Evolutionary conservation across 2,888 invertebrate genomes (phyloP).

Genomic region (Philereme vetulata): DNA sequence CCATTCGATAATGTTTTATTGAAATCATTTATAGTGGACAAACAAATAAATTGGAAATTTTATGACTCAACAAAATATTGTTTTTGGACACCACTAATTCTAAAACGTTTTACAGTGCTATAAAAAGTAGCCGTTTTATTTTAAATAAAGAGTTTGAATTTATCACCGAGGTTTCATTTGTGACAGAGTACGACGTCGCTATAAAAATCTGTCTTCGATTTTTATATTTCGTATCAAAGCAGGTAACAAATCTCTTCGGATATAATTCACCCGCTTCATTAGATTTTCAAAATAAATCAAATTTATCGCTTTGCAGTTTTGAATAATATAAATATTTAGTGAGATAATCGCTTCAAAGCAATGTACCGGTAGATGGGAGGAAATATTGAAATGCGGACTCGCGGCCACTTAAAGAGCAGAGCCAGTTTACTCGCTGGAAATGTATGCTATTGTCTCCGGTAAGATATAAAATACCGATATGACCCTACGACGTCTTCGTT

Average conservation of each 20-base stretch:
- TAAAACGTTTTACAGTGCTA: constrained; percentile 61
- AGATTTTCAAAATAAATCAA: constrained; percentile 50
- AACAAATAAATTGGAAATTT: constrained; percentile 57
- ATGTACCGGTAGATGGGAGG: constrained; percentile 48
- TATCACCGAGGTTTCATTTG: constrained; percentile 67
- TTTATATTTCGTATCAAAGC: constrained; percentile 54
- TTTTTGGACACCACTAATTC: constrained; percentile 61
- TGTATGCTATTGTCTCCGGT: constrained; percentile 79
- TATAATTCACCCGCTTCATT: constrained; percentile 47
- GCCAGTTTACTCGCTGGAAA: constrained; percentile 78
- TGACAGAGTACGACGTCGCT: constrained; percentile 57
- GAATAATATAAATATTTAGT: constrained; percentile 49
- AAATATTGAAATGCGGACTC: constrained; percentile 67
- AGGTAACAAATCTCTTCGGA: constrained; percentile 47
- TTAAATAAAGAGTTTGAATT: constrained; percentile 68
- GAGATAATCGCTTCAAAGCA: constrained; percentile 53
- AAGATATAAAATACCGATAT: constrained; percentile 84
- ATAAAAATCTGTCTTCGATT: constrained; percentile 60
- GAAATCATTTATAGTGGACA: constrained; percentile 38
- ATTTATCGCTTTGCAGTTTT: constrained; percentile 41
- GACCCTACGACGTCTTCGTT: constrained; percentile 82
- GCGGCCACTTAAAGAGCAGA: constrained; percentile 64
- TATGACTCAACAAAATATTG: constrained; percentile 60
- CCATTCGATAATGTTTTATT: constrained; percentile 23
- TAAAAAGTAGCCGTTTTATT: constrained; percentile 65